A percentile compares a stretch with the other conserved stretches of the same genome.
Evolutionary conservation across 2,888 invertebrate genomes (phyloP).

Genomic region (Torymus texanus): DNA sequence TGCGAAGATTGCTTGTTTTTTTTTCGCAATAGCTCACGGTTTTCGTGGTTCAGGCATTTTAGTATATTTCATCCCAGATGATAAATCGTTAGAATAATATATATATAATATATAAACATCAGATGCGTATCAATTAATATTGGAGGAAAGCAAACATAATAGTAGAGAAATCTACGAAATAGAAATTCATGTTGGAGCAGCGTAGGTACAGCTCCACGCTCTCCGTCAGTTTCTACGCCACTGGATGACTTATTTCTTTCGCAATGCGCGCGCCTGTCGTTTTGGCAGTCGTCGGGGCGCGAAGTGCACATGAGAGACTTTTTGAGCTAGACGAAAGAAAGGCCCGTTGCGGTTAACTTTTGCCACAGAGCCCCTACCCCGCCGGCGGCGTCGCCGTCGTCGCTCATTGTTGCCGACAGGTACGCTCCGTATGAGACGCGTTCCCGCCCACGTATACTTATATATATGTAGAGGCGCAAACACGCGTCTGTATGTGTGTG

Average conservation of each 20-base stretch:
- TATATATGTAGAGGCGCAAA: neutral
- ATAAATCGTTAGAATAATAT: too few species aligned
- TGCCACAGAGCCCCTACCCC: slow-evolving; percentile 59
- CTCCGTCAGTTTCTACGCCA: slow-evolving; percentile 56
- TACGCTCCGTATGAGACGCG: neutral
- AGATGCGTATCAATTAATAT: too few species aligned
- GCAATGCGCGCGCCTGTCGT: slow-evolving; percentile 58
- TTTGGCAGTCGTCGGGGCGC: neutral
- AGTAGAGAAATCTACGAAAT: neutral
- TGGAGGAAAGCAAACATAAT: too few species aligned
- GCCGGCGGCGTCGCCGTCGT: too few species aligned
- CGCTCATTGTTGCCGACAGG: too few species aligned
- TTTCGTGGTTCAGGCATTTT: too few species aligned
- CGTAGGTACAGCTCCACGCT: neutral
- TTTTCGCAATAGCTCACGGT: too few species aligned
- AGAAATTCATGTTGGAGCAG: neutral
- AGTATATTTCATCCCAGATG: too few species aligned
- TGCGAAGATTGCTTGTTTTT: too few species aligned
- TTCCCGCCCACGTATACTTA: neutral
- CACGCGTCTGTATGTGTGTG: too few species aligned
- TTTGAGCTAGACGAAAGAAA: neutral
- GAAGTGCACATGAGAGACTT: slow-evolving; percentile 13
- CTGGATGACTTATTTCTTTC: slow-evolving; percentile 65
- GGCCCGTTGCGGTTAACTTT: slow-evolving; percentile 64
- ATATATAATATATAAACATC: too few species aligned